These are phyloP conservation scores for Sarcophaga peregrina DNA, from an alignment of 1,140 invertebrate species.

Conservation along the genomic window DNA sequence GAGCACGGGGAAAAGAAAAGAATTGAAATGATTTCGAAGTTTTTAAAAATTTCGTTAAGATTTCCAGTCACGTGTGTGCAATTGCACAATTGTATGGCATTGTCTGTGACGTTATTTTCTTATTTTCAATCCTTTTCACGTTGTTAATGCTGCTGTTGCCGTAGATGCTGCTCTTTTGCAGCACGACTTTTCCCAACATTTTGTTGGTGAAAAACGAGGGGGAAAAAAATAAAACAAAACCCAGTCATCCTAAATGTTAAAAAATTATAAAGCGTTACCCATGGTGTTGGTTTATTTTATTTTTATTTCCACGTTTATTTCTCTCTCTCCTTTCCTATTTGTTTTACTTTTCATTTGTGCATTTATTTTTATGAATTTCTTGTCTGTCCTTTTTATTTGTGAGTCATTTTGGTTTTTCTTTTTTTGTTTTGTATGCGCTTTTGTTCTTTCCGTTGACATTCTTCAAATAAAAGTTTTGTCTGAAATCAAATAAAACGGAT, in stretches of 20 bases:
- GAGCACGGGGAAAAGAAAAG: neutral
- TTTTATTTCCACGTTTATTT: neutral
- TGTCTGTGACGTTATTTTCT: constrained; percentile 11
- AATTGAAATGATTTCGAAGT: neutral
- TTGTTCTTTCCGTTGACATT: constrained; percentile 8
- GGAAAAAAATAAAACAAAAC: too few species aligned
- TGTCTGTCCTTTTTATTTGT: neutral
- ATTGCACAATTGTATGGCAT: constrained; percentile 37
- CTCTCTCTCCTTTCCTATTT: too few species aligned
- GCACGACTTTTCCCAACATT: too few species aligned
- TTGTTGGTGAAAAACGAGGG: too few species aligned
- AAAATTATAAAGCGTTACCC: neutral
- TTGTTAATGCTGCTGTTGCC: neutral
- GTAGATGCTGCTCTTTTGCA: too few species aligned
- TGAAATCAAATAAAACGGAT: constrained; percentile 38
- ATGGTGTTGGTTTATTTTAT: neutral
- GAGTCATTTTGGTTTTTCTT: neutral
- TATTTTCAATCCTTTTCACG: neutral
- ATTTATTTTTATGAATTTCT: neutral
- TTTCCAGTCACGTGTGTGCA: constrained; percentile 39
- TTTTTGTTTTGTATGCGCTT: neutral
- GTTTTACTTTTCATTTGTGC: neutral
- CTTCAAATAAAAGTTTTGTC: constrained; percentile 8
- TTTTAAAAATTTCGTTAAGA: constrained; percentile 23
- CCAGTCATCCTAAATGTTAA: neutral